A percentile compares a stretch with the other conserved stretches of the same genome.
Evolutionary conservation across 2,797 vertebrate species (phyloP).

Genomic region (Gymnodraco acuticeps): DNA sequence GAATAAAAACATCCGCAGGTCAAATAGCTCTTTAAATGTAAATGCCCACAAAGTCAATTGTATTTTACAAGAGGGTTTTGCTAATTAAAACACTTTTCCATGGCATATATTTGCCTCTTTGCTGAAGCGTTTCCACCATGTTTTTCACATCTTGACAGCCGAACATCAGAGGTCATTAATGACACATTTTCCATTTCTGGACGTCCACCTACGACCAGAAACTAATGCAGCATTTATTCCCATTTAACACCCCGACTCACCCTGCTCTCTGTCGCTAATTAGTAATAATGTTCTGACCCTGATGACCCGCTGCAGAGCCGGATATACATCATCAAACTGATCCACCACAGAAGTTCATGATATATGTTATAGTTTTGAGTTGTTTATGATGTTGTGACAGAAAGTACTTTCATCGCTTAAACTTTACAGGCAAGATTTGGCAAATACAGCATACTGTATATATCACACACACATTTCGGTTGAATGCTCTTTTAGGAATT

Average conservation of each 20-base stretch:
- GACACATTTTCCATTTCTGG: not conserved
- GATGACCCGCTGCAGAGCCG: not conserved
- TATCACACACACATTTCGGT: too few relatives aligned
- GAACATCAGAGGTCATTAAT: conserved; percentile 1
- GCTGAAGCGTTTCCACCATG: not conserved
- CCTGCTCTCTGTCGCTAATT: not conserved
- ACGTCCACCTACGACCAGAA: conserved; percentile 13
- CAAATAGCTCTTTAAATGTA: too few relatives aligned
- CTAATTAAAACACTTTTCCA: not conserved
- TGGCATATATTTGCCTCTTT: not conserved
- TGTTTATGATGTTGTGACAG: too few relatives aligned
- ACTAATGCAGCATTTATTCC: not conserved
- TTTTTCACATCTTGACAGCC: not conserved
- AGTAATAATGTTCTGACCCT: not conserved
- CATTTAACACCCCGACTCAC: not conserved
- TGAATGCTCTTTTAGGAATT: too few relatives aligned
- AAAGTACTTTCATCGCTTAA: too few relatives aligned
- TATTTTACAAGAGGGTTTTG: not conserved
- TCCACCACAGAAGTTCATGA: not conserved
- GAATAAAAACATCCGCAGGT: too few relatives aligned
- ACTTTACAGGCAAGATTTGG: too few relatives aligned
- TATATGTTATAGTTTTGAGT: too few relatives aligned
- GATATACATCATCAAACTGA: not conserved
- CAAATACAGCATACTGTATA: too few relatives aligned
- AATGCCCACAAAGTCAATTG: not conserved